A percentile compares a stretch with the other conserved stretches of the same genome.
These are phyloP conservation scores for Geodia barretti DNA, from an alignment of 37 sponge, comb jelly and placozoan species.

Conservation along the genomic window DNA sequence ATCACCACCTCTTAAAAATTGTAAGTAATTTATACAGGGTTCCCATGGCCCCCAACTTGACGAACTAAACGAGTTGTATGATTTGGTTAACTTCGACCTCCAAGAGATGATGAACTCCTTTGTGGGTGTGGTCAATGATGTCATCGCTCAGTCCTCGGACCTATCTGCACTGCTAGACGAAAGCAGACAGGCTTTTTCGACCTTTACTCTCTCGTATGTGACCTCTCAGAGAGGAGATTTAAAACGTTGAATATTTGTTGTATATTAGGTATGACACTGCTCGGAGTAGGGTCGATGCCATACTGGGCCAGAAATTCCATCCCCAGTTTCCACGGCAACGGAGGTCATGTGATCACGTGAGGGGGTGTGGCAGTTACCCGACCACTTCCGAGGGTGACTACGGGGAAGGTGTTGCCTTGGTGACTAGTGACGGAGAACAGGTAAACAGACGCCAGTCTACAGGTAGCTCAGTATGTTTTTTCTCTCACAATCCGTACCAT, in stretches of 20 bases:
- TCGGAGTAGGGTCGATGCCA: conserved; percentile 50
- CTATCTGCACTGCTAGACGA: neutral
- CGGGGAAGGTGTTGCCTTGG: conserved; percentile 58
- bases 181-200: neutral
- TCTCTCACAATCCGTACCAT: no score
- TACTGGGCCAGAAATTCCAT: conserved; percentile 72
- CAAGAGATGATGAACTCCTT: neutral
- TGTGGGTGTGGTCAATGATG: neutral
- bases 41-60: neutral
- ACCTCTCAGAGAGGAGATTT: no score
- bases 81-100: neutral
- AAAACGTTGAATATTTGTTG: no score
- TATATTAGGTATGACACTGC: conserved; percentile 76
- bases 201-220: neutral
- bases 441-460: neutral
- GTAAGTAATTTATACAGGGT: neutral
- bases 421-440: neutral
- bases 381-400: conserved; percentile 44
- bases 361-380: conserved; percentile 84
- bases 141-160: neutral
- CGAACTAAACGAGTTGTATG: neutral
- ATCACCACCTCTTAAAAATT: neutral
- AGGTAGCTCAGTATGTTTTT: neutral
- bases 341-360: conserved; percentile 45
- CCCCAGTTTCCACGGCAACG: conserved; percentile 61